Conservation (phyloP, 2,888 invertebrate genomes). For the Sminthurinus aureus region DNA sequence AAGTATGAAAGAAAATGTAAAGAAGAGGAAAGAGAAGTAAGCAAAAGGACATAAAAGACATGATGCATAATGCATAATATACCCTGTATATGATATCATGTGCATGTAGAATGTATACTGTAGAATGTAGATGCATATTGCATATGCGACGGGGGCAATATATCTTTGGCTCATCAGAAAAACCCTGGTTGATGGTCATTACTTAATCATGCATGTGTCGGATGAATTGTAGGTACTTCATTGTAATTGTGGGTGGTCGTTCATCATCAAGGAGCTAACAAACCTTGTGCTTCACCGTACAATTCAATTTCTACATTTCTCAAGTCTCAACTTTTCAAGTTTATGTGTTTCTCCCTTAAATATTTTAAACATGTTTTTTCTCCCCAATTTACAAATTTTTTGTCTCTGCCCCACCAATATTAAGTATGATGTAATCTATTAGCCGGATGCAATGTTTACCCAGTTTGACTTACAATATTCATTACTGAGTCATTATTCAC, state of each 20-base stretch:
- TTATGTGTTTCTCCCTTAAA: neutral
- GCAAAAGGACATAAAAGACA: neutral
- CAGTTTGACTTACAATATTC: neutral
- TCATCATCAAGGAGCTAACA: conserved; percentile 46
- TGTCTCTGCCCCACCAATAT: conserved; percentile 16
- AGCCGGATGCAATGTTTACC: neutral
- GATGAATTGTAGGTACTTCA: conserved; percentile 54
- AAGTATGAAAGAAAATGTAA: neutral
- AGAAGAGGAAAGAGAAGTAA: neutral
- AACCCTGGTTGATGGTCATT: conserved; percentile 52
- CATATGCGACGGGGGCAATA: conserved; percentile 34
- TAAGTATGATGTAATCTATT: neutral
- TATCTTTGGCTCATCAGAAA: conserved; percentile 60
- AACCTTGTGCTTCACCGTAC: neutral
- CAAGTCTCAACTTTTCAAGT: neutral
- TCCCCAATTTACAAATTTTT: conserved; percentile 18
- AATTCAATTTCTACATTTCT: too few relatives aligned
- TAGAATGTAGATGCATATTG: too few relatives aligned
- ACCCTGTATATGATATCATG: too few relatives aligned
- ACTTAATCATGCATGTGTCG: conserved; percentile 61
- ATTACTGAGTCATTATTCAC: neutral
- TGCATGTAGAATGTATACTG: too few relatives aligned
- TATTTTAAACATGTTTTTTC: neutral
- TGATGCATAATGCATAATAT: too few relatives aligned
- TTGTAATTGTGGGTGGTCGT: conserved; percentile 59